These are phyloP conservation scores for Dasyprocta punctata DNA, from an alignment of 2,113 vertebrate genomes.

Conservation along the genomic window DNA sequence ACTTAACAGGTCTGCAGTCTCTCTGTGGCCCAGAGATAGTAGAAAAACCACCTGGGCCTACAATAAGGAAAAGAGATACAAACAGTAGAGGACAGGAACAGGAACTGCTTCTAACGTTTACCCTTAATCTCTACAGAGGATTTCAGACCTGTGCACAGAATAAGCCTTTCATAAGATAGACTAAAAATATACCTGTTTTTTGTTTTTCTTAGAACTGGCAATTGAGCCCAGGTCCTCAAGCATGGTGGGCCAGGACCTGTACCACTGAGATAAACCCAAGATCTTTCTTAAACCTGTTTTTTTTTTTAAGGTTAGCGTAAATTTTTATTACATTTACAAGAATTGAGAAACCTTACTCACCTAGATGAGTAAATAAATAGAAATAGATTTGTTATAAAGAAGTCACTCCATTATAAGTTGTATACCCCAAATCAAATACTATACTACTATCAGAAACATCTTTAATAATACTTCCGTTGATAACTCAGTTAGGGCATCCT, in stretches of 20 bases:
- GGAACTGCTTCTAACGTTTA: neutral
- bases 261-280: neutral
- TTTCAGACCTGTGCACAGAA: neutral
- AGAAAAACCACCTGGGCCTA: neutral
- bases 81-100: neutral
- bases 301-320: neutral
- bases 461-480: neutral
- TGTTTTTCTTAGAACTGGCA: neutral
- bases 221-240: neutral
- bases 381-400: constrained; percentile 14
- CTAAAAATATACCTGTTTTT: neutral
- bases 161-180: constrained; percentile 26
- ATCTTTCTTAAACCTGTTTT: neutral
- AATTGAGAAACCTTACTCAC: constrained; percentile 15
- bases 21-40: neutral
- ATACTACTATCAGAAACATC: neutral
- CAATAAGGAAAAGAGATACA: neutral
- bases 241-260: neutral
- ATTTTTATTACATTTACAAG: neutral
- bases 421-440: neutral
- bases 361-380: constrained; percentile 38
- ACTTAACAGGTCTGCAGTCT: neutral
- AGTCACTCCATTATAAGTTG: constrained; percentile 18
- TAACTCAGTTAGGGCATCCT: constrained; percentile 5
- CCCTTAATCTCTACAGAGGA: neutral